A percentile compares a stretch with the other conserved stretches of the same genome.
phyloP scores from a whole-genome alignment of 2,113 vertebrate genomes.

The Geococcyx californianus region DNA sequence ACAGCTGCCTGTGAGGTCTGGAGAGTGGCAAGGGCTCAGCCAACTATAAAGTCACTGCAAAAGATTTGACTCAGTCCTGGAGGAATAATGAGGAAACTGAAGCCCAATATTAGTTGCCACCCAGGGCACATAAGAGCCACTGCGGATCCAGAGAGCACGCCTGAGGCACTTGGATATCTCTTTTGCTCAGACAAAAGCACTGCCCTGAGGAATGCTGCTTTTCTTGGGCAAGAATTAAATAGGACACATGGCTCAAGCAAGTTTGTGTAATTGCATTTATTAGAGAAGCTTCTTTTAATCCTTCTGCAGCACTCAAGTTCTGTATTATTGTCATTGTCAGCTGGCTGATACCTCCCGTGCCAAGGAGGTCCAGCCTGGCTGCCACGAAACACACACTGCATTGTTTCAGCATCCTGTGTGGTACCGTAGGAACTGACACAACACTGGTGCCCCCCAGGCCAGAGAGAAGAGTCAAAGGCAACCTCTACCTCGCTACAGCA shows the following conservation, averaged over 20 bases:
- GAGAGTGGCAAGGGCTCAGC: not conserved
- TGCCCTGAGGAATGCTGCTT: conserved; percentile 21
- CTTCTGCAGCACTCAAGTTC: not conserved
- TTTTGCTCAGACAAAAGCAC: conserved; percentile 15
- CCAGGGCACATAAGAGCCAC: not conserved
- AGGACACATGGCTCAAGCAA: not conserved
- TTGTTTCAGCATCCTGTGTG: not conserved
- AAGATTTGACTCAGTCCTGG: not conserved
- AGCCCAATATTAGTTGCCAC: not conserved
- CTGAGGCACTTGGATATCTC: not conserved
- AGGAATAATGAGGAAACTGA: not conserved
- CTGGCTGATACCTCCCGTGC: not conserved
- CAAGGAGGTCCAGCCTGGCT: not conserved
- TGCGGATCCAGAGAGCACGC: not conserved
- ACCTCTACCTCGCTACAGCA: not conserved
- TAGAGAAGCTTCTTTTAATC: conserved; percentile 30
- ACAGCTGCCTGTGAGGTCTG: conserved; percentile 11
- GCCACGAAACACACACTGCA: not conserved
- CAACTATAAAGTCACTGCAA: not conserved
- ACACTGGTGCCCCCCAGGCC: not conserved
- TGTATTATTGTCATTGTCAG: not conserved
- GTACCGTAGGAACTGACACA: not conserved
- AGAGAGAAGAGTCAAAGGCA: not conserved
- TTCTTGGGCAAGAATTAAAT: conserved; percentile 23
- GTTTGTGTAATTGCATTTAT: conserved; percentile 26